A percentile compares a stretch with the other conserved stretches of the same genome.
Conservation (phyloP, 2,113 vertebrate species). For the Nycticorax nycticorax region DNA sequence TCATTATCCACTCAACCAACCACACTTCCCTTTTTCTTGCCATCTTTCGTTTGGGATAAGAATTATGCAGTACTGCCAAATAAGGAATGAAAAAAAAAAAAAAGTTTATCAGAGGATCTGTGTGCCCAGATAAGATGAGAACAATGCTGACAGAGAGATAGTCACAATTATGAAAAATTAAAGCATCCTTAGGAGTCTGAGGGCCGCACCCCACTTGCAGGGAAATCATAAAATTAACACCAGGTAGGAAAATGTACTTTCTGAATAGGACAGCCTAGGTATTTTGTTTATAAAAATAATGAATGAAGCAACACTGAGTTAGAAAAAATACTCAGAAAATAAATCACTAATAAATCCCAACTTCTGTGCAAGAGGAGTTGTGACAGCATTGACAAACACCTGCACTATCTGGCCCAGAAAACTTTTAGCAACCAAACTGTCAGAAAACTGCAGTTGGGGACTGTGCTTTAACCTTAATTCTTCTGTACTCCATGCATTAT, state of each 20-base stretch:
- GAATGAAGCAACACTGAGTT: not conserved
- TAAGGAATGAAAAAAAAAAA: not conserved
- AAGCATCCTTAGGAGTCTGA: not conserved
- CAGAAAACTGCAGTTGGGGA: not conserved
- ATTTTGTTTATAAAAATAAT: not conserved
- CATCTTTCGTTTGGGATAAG: not conserved
- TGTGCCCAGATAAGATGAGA: not conserved
- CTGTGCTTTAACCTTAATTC: not conserved
- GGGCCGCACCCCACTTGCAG: not conserved
- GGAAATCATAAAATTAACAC: not conserved
- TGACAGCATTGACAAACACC: not conserved
- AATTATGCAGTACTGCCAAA: not conserved
- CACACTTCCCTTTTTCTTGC: not conserved
- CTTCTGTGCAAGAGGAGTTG: not conserved
- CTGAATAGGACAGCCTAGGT: not conserved
- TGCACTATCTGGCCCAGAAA: not conserved
- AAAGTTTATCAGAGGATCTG: not conserved
- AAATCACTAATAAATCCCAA: not conserved
- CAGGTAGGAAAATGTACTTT: not conserved
- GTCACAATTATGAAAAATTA: not conserved
- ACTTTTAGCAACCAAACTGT: not conserved
- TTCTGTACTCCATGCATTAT: not conserved
- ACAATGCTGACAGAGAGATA: rapidly evolving
- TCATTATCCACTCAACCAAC: not conserved
- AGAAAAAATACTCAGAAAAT: not conserved